Percentiles rank a stretch among this genome's conserved stretches.
phyloP scores from a whole-genome alignment of 2,113 vertebrate species.

The Campylorhamphus procurvoides region DNA sequence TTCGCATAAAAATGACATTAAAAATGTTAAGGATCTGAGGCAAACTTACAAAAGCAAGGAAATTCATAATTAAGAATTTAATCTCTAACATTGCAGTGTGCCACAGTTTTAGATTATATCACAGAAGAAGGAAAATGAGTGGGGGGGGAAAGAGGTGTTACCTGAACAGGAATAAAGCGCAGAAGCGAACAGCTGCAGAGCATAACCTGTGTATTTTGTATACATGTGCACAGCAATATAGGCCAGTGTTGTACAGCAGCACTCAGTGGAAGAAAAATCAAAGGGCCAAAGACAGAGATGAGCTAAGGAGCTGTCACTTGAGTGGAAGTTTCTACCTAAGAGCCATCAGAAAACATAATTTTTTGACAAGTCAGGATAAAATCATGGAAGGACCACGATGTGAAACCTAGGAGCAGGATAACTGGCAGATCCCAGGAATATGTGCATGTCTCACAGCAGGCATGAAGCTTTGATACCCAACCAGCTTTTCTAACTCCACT shows the following conservation, averaged over 20 bases:
- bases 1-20: slow-evolving; percentile 77
- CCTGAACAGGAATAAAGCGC: neutral
- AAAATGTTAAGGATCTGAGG: slow-evolving; percentile 73
- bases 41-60: slow-evolving; percentile 69
- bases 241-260: neutral
- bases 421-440: neutral
- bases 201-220: neutral
- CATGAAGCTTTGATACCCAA: neutral
- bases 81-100: slow-evolving; percentile 52
- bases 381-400: rapidly evolving
- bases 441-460: neutral
- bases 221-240: rapidly evolving
- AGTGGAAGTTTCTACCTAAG: neutral
- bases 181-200: neutral
- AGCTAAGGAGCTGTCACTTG: neutral
- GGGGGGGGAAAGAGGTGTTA: neutral
- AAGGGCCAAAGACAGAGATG: neutral
- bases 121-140: neutral
- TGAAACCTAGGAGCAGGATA: neutral
- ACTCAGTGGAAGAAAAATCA: neutral
- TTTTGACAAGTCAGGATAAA: neutral
- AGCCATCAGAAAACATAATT: neutral
- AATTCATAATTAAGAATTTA: slow-evolving; percentile 66
- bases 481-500: neutral
- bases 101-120: slow-evolving; percentile 8